Percentiles rank a stretch among this genome's conserved stretches.
These are phyloP conservation scores for Panagrolaimus sp. DNA, from an alignment of 1,140 invertebrate genomes.

Conservation along the genomic window DNA sequence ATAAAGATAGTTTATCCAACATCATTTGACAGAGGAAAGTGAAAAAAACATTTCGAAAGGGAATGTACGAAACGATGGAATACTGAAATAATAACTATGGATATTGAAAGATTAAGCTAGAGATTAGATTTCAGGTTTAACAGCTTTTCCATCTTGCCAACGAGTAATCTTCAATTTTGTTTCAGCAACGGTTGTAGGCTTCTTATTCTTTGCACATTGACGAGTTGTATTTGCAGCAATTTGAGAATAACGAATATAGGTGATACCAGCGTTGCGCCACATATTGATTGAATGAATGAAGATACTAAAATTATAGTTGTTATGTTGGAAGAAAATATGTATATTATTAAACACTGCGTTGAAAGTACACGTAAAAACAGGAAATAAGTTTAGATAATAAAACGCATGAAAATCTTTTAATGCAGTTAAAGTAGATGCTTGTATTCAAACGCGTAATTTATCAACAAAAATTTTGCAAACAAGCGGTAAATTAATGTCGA, in stretches of 20 bases:
- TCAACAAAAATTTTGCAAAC: no score
- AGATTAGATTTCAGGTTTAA: background rate
- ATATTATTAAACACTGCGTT: background rate
- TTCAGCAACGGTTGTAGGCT: background rate
- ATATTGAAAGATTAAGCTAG: background rate
- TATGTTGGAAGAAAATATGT: background rate
- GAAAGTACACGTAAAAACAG: background rate
- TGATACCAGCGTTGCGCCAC: slow-evolving; percentile 44
- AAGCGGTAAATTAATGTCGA: no score
- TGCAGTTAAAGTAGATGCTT: no score
- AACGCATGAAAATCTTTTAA: no score
- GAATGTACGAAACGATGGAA: background rate
- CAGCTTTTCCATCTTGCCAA: slow-evolving; percentile 31
- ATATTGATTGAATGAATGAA: slow-evolving; percentile 6
- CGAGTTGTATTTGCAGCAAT: slow-evolving; percentile 42
- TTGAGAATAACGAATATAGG: slow-evolving; percentile 50
- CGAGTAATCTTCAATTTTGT: slow-evolving; percentile 24
- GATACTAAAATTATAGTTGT: slow-evolving; percentile 13
- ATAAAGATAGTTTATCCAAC: background rate
- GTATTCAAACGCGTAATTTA: no score
- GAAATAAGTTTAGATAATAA: no score
- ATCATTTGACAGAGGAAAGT: background rate
- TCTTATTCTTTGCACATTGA: slow-evolving; percentile 24
- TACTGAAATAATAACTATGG: background rate
- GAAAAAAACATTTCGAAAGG: background rate